Percentiles rank a stretch among this genome's conserved stretches.
Evolutionary conservation across 2,113 vertebrate species (phyloP).

Genomic region (Pangasianodon hypophthalmus): DNA sequence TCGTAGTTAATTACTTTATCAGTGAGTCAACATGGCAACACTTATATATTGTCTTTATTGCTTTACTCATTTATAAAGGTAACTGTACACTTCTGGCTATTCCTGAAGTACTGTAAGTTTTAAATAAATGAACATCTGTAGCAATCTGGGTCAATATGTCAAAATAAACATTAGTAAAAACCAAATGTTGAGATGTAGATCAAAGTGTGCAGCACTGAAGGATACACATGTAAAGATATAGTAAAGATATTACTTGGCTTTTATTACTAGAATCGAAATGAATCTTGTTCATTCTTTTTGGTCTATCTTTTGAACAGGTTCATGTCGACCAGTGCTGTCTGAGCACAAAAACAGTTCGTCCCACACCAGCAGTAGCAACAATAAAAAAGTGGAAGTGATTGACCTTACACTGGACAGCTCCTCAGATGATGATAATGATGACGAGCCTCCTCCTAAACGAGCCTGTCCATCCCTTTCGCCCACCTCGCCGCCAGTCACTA

Average conservation of each 20-base stretch:
- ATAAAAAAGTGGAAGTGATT: slow-evolving; percentile 93
- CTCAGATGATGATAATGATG: slow-evolving; percentile 94
- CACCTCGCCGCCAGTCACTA: slow-evolving; percentile 84
- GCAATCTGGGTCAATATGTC: not conserved
- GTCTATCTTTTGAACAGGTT: slow-evolving; percentile 66
- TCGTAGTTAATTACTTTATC: not conserved
- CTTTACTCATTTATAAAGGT: not conserved
- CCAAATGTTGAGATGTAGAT: not conserved
- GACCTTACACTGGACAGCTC: slow-evolving; percentile 97
- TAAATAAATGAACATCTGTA: not conserved
- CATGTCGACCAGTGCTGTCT: slow-evolving; percentile 79
- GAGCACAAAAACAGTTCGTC: slow-evolving; percentile 86
- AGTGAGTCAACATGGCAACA: not conserved
- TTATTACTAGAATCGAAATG: not conserved
- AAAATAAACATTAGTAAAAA: not conserved
- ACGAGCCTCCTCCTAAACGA: slow-evolving; percentile 89
- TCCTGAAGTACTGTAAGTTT: not conserved
- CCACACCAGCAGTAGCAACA: slow-evolving; percentile 66
- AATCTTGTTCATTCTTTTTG: not conserved
- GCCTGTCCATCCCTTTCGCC: slow-evolving; percentile 90
- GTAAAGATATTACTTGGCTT: not conserved
- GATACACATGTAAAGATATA: not conserved
- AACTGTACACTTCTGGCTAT: not conserved
- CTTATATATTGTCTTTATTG: not conserved
- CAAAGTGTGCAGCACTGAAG: not conserved